Evolutionary conservation across 2,113 vertebrate species (phyloP).

Genomic region (Notarius quadriscutis): DNA sequence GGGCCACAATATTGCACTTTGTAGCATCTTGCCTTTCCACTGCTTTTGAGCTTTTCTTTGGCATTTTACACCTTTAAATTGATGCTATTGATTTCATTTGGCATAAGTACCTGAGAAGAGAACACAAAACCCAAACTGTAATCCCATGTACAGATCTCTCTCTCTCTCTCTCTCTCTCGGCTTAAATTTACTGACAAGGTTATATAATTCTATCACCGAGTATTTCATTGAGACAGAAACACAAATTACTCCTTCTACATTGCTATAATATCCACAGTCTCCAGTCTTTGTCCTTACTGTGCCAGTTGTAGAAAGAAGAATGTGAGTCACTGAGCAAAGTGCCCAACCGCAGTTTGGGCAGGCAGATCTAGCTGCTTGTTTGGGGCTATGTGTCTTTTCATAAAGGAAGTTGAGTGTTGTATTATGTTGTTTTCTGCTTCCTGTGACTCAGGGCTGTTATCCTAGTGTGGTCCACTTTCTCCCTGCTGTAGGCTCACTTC

Average conservation of each 20-base stretch:
- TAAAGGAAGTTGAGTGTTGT: conserved; percentile 40
- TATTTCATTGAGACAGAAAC: conserved; percentile 21
- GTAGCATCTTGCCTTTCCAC: not conserved
- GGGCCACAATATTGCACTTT: not conserved
- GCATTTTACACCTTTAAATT: not conserved
- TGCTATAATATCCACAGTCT: conserved; percentile 25
- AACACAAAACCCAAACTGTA: not conserved
- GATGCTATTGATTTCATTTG: not conserved
- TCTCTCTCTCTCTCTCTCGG: no score
- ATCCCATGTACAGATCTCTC: not conserved
- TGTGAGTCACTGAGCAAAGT: conserved; percentile 38
- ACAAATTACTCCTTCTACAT: conserved; percentile 15
- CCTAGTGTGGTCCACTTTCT: conserved; percentile 32
- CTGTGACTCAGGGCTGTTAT: conserved; percentile 44
- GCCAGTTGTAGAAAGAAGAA: conserved; percentile 35
- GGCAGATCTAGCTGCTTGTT: conserved; percentile 27
- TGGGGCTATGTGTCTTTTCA: conserved; percentile 39
- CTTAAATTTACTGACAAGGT: not conserved
- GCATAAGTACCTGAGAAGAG: not conserved
- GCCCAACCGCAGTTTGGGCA: conserved; percentile 39
- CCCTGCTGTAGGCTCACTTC: not conserved
- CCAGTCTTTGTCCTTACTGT: conserved; percentile 26
- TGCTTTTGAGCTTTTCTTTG: not conserved
- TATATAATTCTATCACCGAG: not conserved
- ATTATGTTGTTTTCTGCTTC: conserved; percentile 48